Base-by-base conservation (phyloP, 2,797 vertebrate genomes). In the Strix occidentalis region DNA sequence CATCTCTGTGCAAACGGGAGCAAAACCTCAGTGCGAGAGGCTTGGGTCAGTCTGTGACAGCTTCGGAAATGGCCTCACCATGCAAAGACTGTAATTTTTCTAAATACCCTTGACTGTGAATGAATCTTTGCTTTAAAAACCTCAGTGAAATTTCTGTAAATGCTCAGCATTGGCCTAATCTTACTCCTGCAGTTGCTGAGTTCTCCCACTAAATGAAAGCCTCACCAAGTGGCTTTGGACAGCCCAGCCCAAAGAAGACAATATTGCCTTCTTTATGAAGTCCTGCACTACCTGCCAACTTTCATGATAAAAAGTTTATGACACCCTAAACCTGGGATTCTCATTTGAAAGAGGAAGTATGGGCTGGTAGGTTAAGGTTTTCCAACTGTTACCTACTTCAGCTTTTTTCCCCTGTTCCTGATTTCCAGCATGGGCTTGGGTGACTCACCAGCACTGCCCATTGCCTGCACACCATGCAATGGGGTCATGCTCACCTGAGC, bases 401-500 rank as follows among this genome's bases (percentile, higher is more conserved):
- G 29, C 25, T 66, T 77, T 63, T 19, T 5, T 35, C 31, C 31
- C 77, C 48, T 28, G 2, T 33, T 16, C 19, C 37, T 2, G 1
- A 0, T 46, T 89, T 89, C 11, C 45, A 24, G 10, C 37, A 17
- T 1, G 31, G 35, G 16, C 17, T 48, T 37, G 5, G 33, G 54
- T 2, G 12, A 45, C 33, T 61, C 56, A 5, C 28, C 26, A 50
- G 37, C 25, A 10, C 16, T 13, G 5, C 6, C 2, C 2, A 0
- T 7, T 56, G 56, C 4, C 1, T 17, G 23, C 21, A 6, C 6
- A 31, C 18, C 12, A 3, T 13, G 29, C 18, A 17, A 23, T 5
- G 9, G 19, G 48, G 18, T 31, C 5, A 0, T 16, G 48, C 50
- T 84, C 43, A 33, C 18, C 75, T 19, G 26, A 71, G 23, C 16